Evolutionary conservation across 2,797 vertebrate species (phyloP).

Genomic region (Coregonus ussuriensis): DNA sequence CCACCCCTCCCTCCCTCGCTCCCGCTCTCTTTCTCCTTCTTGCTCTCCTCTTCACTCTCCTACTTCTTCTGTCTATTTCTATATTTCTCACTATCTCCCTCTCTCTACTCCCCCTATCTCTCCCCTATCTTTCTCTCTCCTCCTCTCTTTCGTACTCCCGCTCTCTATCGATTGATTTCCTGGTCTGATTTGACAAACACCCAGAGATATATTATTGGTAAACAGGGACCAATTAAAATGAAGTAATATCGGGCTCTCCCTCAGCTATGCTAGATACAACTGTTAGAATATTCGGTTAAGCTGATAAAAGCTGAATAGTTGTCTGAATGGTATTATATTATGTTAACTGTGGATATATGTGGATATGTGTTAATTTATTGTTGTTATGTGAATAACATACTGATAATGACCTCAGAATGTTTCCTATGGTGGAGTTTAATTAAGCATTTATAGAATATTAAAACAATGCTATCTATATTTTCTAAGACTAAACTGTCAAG

Average conservation of each 20-base stretch:
- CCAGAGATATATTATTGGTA: constrained; percentile 35
- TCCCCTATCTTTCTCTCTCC: constrained; percentile 29
- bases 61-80: constrained; percentile 1
- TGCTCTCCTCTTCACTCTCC: background rate
- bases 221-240: constrained; percentile 35
- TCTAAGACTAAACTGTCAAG: background rate
- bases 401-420: background rate
- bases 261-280: constrained; percentile 6
- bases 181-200: constrained; percentile 21
- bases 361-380: no score
- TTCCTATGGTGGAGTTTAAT: background rate
- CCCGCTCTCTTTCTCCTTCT: constrained; percentile 2
- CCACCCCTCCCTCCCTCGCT: background rate
- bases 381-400: no score
- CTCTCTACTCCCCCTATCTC: background rate
- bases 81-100: constrained; percentile 7
- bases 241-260: constrained; percentile 23
- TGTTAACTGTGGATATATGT: no score
- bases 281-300: background rate
- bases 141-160: constrained; percentile 23
- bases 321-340: background rate
- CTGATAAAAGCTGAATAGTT: background rate
- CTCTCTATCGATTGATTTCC: background rate
- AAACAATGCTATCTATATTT: background rate
- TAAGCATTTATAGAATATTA: background rate